A percentile compares a stretch with the other conserved stretches of the same genome.
These are phyloP conservation scores for Thymelicus lineola DNA, from an alignment of 2,888 invertebrate species.

Conservation along the genomic window DNA sequence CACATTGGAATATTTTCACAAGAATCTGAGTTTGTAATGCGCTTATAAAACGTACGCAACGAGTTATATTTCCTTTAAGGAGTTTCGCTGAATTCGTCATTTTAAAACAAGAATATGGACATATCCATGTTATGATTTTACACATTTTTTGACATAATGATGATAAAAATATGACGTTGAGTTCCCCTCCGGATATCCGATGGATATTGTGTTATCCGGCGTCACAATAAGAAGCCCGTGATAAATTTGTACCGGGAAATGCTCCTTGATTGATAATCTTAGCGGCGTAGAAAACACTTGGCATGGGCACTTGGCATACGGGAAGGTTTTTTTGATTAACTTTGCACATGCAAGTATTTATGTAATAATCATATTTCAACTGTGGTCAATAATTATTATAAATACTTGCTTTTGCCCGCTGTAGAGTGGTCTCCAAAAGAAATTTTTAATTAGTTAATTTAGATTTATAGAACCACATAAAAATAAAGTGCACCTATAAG, in stretches of 20 bases:
- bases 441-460: too few species aligned
- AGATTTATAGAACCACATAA: too few species aligned
- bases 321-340: background rate
- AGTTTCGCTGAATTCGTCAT: too few species aligned
- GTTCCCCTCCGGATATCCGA: slow-evolving; percentile 82
- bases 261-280: slow-evolving; percentile 79
- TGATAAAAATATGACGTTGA: slow-evolving; percentile 84
- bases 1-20: too few species aligned
- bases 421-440: too few species aligned
- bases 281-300: slow-evolving; percentile 43
- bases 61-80: too few species aligned
- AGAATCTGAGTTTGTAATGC: too few species aligned
- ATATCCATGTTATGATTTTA: slow-evolving; percentile 16
- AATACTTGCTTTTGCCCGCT: too few species aligned
- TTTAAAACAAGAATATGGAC: background rate
- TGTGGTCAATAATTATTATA: too few species aligned
- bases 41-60: too few species aligned
- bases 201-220: slow-evolving; percentile 82
- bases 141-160: slow-evolving; percentile 78
- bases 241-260: slow-evolving; percentile 81
- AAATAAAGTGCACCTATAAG: too few species aligned
- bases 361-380: too few species aligned
- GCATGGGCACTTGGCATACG: slow-evolving; percentile 7
- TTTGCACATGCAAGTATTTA: background rate
- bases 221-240: slow-evolving; percentile 76